Percentiles rank a stretch among this genome's conserved stretches.
phyloP scores from a whole-genome alignment of 2,113 vertebrate species.

The Muntiacus muntjak region DNA sequence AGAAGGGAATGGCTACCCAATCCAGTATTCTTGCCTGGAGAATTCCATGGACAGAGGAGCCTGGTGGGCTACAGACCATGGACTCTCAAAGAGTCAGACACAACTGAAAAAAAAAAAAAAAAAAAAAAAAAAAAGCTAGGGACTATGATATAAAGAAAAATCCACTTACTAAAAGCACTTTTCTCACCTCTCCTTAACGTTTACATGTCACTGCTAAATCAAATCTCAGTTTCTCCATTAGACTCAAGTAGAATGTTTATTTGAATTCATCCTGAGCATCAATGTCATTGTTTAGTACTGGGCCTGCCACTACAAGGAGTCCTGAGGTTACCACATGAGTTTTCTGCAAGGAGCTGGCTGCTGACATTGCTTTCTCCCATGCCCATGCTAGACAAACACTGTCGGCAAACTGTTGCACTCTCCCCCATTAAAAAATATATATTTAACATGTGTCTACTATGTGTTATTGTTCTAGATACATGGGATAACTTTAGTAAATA shows the following conservation, averaged over 20 bases:
- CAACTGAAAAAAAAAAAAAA: background rate
- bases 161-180: background rate
- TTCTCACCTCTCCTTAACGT: slow-evolving; percentile 4
- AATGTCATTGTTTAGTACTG: background rate
- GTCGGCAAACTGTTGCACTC: background rate
- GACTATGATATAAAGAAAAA: background rate
- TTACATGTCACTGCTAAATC: background rate
- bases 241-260: background rate
- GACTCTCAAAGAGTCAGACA: background rate
- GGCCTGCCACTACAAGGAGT: background rate
- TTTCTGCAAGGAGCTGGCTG: background rate
- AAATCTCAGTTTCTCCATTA: slow-evolving; percentile 13
- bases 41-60: background rate
- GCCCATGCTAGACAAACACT: background rate
- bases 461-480: background rate
- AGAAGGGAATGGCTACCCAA: background rate
- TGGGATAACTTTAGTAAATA: background rate
- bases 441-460: background rate
- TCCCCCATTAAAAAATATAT: background rate
- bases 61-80: background rate
- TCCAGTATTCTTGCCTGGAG: background rate
- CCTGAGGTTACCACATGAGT: background rate
- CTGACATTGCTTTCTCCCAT: background rate
- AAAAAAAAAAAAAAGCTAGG: background rate
- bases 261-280: background rate